Evolutionary conservation across 2,113 vertebrate genomes (phyloP).

Genomic region (Ceyx margarethae): DNA sequence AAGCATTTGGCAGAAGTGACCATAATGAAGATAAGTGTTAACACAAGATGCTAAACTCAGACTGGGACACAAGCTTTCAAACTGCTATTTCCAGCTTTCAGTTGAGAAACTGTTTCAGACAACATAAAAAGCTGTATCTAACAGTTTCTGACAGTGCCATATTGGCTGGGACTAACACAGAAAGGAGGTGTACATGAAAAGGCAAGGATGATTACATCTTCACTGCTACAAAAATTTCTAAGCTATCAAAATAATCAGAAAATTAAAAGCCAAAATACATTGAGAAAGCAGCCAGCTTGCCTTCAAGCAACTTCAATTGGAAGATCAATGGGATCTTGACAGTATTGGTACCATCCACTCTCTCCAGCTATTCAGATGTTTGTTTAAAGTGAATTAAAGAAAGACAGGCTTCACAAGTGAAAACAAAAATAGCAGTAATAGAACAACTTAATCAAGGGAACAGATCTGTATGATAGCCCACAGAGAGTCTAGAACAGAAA

Average conservation of each 20-base stretch:
- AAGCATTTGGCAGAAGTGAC: conserved; percentile 30
- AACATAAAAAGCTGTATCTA: conserved; percentile 55
- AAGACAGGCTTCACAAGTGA: neutral
- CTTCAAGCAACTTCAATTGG: neutral
- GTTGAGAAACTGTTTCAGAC: conserved; percentile 45
- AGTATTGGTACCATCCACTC: neutral
- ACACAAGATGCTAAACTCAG: conserved; percentile 13
- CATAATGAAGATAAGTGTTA: conserved; percentile 44
- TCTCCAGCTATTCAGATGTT: conserved; percentile 15
- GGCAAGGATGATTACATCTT: conserved; percentile 23
- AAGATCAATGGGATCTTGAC: conserved; percentile 28
- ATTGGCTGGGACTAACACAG: conserved; percentile 32
- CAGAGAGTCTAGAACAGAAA: neutral
- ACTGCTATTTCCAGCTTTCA: conserved; percentile 35
- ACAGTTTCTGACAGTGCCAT: conserved; percentile 50
- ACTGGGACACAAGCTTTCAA: neutral
- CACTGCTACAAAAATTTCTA: neutral
- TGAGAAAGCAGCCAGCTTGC: neutral
- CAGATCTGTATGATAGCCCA: neutral
- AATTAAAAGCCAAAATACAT: neutral
- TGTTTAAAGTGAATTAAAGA: conserved; percentile 41
- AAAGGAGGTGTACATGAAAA: conserved; percentile 8
- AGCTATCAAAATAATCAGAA: conserved; percentile 23
- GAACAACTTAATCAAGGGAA: conserved; percentile 19
- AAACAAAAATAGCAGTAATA: neutral